A percentile compares a stretch with the other conserved stretches of the same genome.
These are phyloP conservation scores for Nerophis ophidion DNA, from an alignment of 2,113 vertebrate genomes.

Conservation along the genomic window DNA sequence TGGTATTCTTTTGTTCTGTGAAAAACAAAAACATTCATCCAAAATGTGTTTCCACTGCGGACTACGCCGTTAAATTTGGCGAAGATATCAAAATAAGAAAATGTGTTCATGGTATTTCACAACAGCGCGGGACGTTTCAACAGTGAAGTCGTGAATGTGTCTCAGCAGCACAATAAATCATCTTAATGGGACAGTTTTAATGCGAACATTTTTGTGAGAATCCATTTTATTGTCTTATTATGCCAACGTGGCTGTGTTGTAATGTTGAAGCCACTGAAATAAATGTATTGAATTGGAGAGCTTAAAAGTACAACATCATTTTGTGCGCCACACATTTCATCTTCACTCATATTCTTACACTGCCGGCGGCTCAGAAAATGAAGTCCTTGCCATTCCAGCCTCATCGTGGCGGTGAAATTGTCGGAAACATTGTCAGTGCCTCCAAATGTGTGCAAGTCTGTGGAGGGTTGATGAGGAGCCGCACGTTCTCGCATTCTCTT, in stretches of 20 bases:
- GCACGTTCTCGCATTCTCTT: constrained; percentile 38
- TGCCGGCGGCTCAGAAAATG: constrained; percentile 22
- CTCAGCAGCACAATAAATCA: neutral
- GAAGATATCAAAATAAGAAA: neutral
- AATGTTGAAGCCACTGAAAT: neutral
- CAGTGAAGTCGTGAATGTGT: neutral
- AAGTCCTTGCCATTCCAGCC: constrained; percentile 18
- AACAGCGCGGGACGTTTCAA: neutral
- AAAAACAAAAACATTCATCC: neutral
- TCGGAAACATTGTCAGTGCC: constrained; percentile 37
- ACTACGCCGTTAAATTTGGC: neutral
- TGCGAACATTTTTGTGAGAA: neutral
- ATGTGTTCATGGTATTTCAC: neutral
- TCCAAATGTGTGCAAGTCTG: constrained; percentile 33
- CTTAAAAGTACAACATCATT: neutral
- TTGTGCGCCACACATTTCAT: constrained; percentile 5
- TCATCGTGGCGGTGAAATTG: constrained; percentile 19
- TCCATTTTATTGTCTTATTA: neutral
- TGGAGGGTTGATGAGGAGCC: constrained; percentile 45
- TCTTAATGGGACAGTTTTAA: neutral
- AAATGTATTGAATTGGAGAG: neutral
- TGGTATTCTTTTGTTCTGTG: neutral
- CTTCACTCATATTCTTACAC: constrained; percentile 8
- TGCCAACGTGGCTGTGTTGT: neutral
- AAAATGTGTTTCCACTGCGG: neutral